Evolutionary conservation across 1,140 invertebrate genomes (phyloP), one percentile per base, ranked within the genome.

Genomic region (Drosophila orosa): DNA sequence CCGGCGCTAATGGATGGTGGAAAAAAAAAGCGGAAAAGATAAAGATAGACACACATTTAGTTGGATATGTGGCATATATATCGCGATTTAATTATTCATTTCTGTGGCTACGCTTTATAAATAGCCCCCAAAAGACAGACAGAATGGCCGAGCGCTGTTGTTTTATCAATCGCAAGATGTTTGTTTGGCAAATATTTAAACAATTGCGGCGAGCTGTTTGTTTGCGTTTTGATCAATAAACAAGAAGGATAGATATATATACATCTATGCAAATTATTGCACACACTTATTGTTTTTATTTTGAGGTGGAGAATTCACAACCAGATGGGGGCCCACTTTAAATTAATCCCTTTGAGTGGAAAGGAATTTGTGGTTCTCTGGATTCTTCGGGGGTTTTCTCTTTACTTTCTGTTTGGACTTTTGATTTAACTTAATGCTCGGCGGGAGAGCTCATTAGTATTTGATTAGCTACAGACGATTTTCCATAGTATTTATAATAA

Each of bases 1-100:
- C 54, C 91, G 89, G 33, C 91, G 85, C 91, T 92, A 58, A 48
- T 44, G 22, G 45, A 50, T 1, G 22, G 50, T 5, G 22, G 59
- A 17, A 54, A 54, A 40, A 73, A 45, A 54, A 40, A 73, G 42
- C 6, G 27, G n/a, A 42, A 33, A 7, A 48, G 47, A 54, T 29
- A 15, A 19, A 58, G 58, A 25, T 31, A 44, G 27, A 54, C n/a
- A 65, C 25, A 56, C 13, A 39, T 25, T 12, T 56, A 57, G 4
- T 17, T 29, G 15, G 19, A 48, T 48, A 48, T 48, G n/a, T 48
- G 25, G 25, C 10, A 29, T 19, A 54, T 52, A 56, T 47, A 47
- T 71, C 33, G 5, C 39, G 27, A 56, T 58, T 80, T 52, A 73
- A 80, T 78, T 67, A 78, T 67, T 82, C 56, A 75, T 67, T 78